These are phyloP conservation scores for Glomeris maerens DNA, from an alignment of 1,140 invertebrate genomes.

Conservation along the genomic window DNA sequence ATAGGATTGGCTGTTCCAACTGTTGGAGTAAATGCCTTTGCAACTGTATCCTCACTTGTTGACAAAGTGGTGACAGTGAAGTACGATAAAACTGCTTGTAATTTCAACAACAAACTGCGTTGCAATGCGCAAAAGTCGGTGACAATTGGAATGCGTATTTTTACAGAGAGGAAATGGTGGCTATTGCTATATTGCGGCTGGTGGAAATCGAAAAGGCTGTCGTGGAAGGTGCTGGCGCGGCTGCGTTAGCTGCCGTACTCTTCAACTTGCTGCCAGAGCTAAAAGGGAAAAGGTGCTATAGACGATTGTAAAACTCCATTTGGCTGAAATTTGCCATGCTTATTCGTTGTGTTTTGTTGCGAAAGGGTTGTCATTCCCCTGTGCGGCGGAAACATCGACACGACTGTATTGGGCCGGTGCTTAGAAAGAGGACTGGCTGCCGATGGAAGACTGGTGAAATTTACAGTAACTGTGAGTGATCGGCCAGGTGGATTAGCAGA, in stretches of 20 bases:
- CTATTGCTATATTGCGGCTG: slow-evolving; percentile 68
- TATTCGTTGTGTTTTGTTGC: slow-evolving; percentile 2
- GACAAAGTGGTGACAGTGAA: slow-evolving; percentile 64
- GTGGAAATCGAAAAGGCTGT: slow-evolving; percentile 84
- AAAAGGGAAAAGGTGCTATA: slow-evolving; percentile 65
- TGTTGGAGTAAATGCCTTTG: slow-evolving; percentile 76
- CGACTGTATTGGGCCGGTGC: slow-evolving; percentile 71
- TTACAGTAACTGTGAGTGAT: slow-evolving; percentile 72
- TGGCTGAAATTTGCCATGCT: neutral
- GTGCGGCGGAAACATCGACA: slow-evolving; percentile 87
- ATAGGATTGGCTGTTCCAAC: slow-evolving; percentile 66
- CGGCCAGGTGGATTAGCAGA: slow-evolving; percentile 75
- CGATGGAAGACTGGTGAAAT: slow-evolving; percentile 71
- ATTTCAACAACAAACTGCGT: slow-evolving; percentile 6
- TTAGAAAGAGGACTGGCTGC: slow-evolving; percentile 76
- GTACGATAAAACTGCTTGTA: slow-evolving; percentile 38
- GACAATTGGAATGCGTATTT: slow-evolving; percentile 10
- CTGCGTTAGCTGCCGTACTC: slow-evolving; percentile 70
- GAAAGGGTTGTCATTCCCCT: slow-evolving; percentile 62
- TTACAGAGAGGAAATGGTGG: slow-evolving; percentile 48
- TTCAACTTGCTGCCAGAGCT: slow-evolving; percentile 67
- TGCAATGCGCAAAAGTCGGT: too few species aligned
- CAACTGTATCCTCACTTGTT: slow-evolving; percentile 54
- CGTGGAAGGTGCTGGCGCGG: slow-evolving; percentile 81
- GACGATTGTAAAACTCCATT: too few species aligned